Conservation (phyloP, 2,797 vertebrate genomes). For the Telmatherina bonti region DNA sequence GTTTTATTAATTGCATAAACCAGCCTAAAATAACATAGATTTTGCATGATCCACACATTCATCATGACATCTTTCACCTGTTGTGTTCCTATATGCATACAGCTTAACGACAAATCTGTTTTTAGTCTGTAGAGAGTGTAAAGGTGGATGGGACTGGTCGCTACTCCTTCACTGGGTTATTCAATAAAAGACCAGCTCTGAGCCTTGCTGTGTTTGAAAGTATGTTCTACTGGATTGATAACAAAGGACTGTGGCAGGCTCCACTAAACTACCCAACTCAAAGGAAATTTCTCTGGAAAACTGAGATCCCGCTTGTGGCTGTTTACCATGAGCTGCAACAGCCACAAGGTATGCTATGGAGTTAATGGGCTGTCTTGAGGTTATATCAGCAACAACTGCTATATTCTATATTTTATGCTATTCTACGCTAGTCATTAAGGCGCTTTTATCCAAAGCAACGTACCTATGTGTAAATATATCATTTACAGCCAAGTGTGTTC, state of each 20-base stretch:
- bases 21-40: too few relatives aligned
- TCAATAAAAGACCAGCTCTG: slow-evolving; percentile 66
- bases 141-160: slow-evolving; percentile 84
- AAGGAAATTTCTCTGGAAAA: slow-evolving; percentile 74
- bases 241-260: slow-evolving; percentile 77
- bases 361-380: too few relatives aligned
- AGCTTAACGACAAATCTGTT: neutral
- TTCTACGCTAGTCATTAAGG: too few relatives aligned
- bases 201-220: slow-evolving; percentile 85
- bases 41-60: too few relatives aligned
- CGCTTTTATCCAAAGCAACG: too few relatives aligned
- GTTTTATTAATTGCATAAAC: too few relatives aligned
- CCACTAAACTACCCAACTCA: slow-evolving; percentile 65
- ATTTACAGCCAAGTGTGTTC: neutral
- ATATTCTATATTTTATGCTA: too few relatives aligned
- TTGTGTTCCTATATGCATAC: too few relatives aligned
- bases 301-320: slow-evolving; percentile 70
- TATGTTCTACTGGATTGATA: slow-evolving; percentile 87
- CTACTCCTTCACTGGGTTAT: slow-evolving; percentile 79
- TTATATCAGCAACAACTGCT: too few relatives aligned
- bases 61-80: too few relatives aligned
- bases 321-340: slow-evolving; percentile 86
- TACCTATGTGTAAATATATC: too few relatives aligned
- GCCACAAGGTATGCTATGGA: slow-evolving; percentile 73
- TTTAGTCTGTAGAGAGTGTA: slow-evolving; percentile 89